Evolutionary conservation across 2,113 vertebrate genomes (phyloP), one percentile per base, ranked within the genome.

Genomic region (Poecile atricapillus): DNA sequence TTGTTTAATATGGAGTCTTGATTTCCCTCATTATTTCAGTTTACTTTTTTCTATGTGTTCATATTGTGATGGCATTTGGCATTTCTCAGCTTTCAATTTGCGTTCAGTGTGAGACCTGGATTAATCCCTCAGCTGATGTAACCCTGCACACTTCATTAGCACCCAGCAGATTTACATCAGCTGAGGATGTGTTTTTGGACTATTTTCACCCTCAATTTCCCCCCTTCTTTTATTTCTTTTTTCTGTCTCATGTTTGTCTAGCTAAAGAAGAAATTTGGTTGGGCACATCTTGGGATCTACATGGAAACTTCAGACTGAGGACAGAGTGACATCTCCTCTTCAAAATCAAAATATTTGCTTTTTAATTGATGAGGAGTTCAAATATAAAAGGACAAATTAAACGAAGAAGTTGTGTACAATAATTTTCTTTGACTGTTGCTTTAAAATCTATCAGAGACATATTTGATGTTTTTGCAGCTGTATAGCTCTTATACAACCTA

Each of bases 401-500:
- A 89, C 28, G 19, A 35, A 84, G 46, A 94, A 63, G 69, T 73
- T 69, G 59, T 69, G 33, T 64, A 71, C 87, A 70, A 74, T 28
- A 55, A 69, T 92, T 90, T 92, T 81, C 82, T 89, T 41, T 93
- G 55, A 67, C 77, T 76, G 39, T 94, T 90, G 52, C 96, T 97
- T 96, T 94, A 94, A 97, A 97, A 96, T 81, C 68, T 83, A 94
- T 97, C 83, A 78, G 87, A 96, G 94, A 93, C 93, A 77, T 89
- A 93, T 92, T 97, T 97, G 92, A 89, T 98, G 97, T 98, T 98
- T 98, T 97, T 95, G 96, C 98, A 98, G 98, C 98, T 98, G 97
- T 95, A 95, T 94, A 91, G 93, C 85, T 98, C 96, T 95, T 87
- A 96, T 80, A 94, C 92, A 96, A 93, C 91, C 74, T 87, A 86